Evolutionary conservation across 2,888 invertebrate species (phyloP).

Genomic region (Limulus polyphemus): DNA sequence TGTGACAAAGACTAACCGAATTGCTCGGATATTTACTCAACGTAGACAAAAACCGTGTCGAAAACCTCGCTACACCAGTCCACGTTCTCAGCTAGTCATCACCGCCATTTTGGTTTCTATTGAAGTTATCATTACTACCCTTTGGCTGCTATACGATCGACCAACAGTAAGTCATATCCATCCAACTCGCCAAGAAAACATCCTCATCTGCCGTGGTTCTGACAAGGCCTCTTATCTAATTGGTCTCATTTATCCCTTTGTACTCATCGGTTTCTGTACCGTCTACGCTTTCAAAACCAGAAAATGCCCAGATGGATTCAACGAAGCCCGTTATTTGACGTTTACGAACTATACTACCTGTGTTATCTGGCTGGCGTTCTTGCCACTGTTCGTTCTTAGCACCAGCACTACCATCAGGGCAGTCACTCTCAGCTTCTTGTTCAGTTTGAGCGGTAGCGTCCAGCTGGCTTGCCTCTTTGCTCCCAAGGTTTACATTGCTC

Average conservation of each 20-base stretch:
- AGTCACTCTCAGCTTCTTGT: conserved; percentile 43
- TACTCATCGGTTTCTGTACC: conserved; percentile 44
- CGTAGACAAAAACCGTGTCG: conserved; percentile 21
- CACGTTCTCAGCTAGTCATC: conserved; percentile 43
- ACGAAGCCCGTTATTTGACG: conserved; percentile 45
- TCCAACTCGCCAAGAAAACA: conserved; percentile 33
- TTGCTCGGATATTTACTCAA: conserved; percentile 44
- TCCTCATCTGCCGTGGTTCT: conserved; percentile 38
- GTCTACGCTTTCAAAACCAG: conserved; percentile 46
- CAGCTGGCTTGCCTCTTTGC: conserved; percentile 44
- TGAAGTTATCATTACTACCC: conserved; percentile 41
- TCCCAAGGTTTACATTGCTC: conserved; percentile 46
- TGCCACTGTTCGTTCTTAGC: conserved; percentile 43
- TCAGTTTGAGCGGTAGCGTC: conserved; percentile 44
- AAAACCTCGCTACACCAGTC: conserved; percentile 34
- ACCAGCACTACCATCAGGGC: conserved; percentile 41
- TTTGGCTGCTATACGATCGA: conserved; percentile 42
- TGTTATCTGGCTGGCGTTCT: conserved; percentile 46
- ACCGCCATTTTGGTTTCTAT: conserved; percentile 41
- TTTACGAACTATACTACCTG: conserved; percentile 47
- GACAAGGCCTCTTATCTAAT: conserved; percentile 42
- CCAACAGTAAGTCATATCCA: conserved; percentile 38
- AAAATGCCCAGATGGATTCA: conserved; percentile 48
- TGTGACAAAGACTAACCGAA: conserved; percentile 45
- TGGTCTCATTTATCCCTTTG: conserved; percentile 43